Percentiles rank a stretch among this genome's conserved stretches.
These are phyloP conservation scores for Psittacara wagleri DNA, from an alignment of 2,113 vertebrate genomes.

Conservation along the genomic window DNA sequence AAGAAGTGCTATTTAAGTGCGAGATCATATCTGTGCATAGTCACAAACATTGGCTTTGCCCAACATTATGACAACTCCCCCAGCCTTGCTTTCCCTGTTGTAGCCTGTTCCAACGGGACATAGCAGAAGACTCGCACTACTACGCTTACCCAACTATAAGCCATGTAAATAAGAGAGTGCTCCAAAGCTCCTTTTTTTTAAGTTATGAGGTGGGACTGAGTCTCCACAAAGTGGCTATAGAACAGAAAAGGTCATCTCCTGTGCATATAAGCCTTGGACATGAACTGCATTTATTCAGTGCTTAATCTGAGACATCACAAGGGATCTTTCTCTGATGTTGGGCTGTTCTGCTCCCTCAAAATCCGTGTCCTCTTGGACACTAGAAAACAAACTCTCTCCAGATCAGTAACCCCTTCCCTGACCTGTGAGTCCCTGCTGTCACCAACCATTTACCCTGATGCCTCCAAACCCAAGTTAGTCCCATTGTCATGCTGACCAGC, in stretches of 20 bases:
- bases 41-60: background rate
- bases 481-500: background rate
- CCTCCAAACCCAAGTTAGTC: background rate
- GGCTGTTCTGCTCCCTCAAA: background rate
- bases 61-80: background rate
- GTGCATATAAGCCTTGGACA: background rate
- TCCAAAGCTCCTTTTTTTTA: background rate
- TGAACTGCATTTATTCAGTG: background rate
- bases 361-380: background rate
- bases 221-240: background rate
- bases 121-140: background rate
- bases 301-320: background rate
- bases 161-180: background rate
- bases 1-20: background rate
- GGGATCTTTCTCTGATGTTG: background rate
- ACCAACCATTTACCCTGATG: rapidly evolving
- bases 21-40: background rate
- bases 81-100: background rate
- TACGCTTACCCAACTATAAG: background rate
- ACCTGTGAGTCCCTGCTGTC: background rate
- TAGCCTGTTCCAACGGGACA: background rate
- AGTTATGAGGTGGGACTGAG: background rate
- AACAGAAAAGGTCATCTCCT: background rate
- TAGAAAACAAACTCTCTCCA: background rate
- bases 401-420: background rate